Evolutionary conservation across 1,140 invertebrate genomes (phyloP).

Genomic region (Aphelinus atriplicis): DNA sequence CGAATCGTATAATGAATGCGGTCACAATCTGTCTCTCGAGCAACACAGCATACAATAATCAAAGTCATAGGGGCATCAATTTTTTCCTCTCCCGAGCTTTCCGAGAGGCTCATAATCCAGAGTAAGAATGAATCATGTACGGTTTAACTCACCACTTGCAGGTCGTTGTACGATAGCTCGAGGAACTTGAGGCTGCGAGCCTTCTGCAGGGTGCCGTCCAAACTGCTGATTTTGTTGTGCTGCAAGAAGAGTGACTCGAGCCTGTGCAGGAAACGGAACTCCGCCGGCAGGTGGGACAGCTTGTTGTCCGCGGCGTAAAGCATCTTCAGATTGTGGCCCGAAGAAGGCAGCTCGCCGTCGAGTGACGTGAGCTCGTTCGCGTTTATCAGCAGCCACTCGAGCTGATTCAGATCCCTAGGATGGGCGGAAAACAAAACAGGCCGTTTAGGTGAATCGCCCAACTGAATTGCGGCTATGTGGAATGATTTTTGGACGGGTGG

Average conservation of each 20-base stretch:
- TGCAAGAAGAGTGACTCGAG: conserved; percentile 77
- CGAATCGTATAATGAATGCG: too few species aligned
- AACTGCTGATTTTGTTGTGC: conserved; percentile 73
- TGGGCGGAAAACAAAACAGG: conserved; percentile 26
- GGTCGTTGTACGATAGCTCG: conserved; percentile 76
- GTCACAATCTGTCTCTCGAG: too few species aligned
- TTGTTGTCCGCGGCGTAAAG: conserved; percentile 79
- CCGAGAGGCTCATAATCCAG: too few species aligned
- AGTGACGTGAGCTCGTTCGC: conserved; percentile 77
- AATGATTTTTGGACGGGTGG: too few species aligned
- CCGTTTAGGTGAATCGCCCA: neutral
- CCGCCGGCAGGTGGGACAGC: conserved; percentile 74
- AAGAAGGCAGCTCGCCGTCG: conserved; percentile 76
- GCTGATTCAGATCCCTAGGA: conserved; percentile 71
- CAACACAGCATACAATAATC: too few species aligned
- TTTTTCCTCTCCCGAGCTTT: too few species aligned
- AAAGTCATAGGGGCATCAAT: too few species aligned
- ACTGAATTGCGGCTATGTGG: too few species aligned
- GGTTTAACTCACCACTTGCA: conserved; percentile 72
- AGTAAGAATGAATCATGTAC: too few species aligned
- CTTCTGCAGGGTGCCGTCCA: conserved; percentile 77
- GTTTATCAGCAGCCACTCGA: conserved; percentile 82
- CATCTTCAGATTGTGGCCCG: conserved; percentile 73
- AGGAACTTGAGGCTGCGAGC: conserved; percentile 73
- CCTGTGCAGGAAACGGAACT: conserved; percentile 72